Evolutionary conservation across 2,888 invertebrate species (phyloP).

Genomic region (Liopterus haemorrhoidalis): DNA sequence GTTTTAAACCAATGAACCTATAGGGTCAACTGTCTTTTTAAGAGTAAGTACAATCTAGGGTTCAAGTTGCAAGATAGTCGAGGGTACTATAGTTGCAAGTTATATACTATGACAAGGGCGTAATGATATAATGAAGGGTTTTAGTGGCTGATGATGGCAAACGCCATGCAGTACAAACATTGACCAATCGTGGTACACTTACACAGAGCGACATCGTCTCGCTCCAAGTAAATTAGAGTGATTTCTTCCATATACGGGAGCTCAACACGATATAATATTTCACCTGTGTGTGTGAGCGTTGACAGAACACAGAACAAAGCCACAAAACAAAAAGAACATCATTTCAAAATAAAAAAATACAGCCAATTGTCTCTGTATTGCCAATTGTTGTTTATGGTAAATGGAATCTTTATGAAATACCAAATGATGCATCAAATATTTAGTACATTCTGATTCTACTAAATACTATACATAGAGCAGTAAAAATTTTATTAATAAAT

Average conservation of each 20-base stretch:
- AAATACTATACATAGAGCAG: no score
- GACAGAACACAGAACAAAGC: constrained; percentile 50
- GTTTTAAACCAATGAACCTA: no score
- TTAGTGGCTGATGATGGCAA: constrained; percentile 33
- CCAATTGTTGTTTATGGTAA: no score
- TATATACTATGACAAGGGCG: background rate
- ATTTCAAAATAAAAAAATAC: constrained; percentile 27
- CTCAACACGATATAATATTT: constrained; percentile 91
- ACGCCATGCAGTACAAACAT: constrained; percentile 55
- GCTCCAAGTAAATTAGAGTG: constrained; percentile 90
- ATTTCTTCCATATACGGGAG: constrained; percentile 91
- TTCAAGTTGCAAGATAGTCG: background rate
- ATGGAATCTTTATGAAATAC: no score
- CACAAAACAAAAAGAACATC: constrained; percentile 38
- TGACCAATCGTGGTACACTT: constrained; percentile 46
- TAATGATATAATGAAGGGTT: constrained; percentile 28
- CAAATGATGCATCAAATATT: no score
- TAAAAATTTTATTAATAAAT: no score
- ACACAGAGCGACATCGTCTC: constrained; percentile 59
- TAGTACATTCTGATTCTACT: no score
- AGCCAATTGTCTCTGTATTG: constrained; percentile 27
- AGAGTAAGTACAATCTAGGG: background rate
- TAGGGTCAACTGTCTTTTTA: no score
- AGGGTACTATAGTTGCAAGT: background rate
- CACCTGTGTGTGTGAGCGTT: constrained; percentile 66